Percentiles rank a stretch among this genome's conserved stretches.
These are phyloP conservation scores for Chrysolina americana DNA, from an alignment of 2,888 invertebrate genomes.

Conservation along the genomic window DNA sequence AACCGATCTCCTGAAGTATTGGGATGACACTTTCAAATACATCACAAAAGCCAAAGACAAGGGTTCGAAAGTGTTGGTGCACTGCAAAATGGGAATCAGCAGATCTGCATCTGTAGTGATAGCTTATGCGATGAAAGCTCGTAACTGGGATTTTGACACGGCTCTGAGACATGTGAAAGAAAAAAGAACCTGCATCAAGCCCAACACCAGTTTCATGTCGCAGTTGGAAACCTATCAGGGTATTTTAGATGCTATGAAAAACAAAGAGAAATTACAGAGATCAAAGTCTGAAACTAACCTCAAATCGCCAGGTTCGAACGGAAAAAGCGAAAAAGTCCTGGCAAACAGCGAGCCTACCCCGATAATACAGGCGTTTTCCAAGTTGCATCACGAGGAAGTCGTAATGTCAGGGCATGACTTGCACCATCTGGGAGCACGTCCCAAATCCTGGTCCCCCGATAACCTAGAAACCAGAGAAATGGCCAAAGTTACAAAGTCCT, in stretches of 20 bases:
- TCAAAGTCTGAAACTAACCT: constrained; percentile 95
- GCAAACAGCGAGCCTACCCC: constrained; percentile 76
- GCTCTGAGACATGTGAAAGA: constrained; percentile 92
- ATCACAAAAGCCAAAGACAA: constrained; percentile 92
- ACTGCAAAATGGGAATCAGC: constrained; percentile 99
- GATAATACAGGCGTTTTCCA: constrained; percentile 72
- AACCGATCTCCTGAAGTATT: constrained; percentile 95
- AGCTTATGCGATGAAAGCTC: constrained; percentile 98
- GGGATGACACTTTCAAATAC: constrained; percentile 98
- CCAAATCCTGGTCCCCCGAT: constrained; percentile 81
- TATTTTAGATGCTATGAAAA: constrained; percentile 94
- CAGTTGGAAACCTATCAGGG: constrained; percentile 90
- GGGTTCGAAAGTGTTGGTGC: constrained; percentile 95
- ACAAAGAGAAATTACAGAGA: constrained; percentile 91
- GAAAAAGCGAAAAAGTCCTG: constrained; percentile 72
- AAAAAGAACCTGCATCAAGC: constrained; percentile 94
- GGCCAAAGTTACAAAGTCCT: constrained; percentile 67
- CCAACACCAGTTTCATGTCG: constrained; percentile 93
- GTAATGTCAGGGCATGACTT: constrained; percentile 63
- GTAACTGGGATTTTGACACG: constrained; percentile 92
- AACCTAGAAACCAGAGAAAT: constrained; percentile 75
- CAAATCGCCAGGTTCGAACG: constrained; percentile 74
- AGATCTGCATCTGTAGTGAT: constrained; percentile 98
- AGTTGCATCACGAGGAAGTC: constrained; percentile 54
- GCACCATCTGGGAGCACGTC: constrained; percentile 65